Conservation (phyloP, 2,113 vertebrate genomes). For the Isurus oxyrinchus region DNA sequence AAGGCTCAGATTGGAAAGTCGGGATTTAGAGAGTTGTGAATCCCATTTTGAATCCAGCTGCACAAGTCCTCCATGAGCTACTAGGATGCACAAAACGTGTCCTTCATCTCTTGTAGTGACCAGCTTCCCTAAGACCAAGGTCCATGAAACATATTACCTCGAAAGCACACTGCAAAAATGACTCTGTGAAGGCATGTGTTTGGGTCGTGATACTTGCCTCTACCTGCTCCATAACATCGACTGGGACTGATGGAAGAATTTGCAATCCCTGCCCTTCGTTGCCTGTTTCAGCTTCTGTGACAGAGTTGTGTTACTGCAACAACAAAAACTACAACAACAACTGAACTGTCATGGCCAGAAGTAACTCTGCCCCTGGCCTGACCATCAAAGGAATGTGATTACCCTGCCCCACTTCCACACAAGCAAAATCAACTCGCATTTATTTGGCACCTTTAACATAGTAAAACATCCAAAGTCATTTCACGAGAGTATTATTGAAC, state of each 20-base stretch:
- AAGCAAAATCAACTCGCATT: not conserved
- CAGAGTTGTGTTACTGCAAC: not conserved
- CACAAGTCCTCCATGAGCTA: no score
- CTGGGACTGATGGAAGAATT: not conserved
- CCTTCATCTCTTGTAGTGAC: not conserved
- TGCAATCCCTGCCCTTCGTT: not conserved
- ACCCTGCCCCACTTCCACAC: not conserved
- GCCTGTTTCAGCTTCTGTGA: not conserved
- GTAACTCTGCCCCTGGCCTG: not conserved
- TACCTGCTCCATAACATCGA: not conserved
- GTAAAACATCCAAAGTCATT: not conserved
- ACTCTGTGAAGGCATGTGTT: not conserved
- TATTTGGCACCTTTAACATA: not conserved
- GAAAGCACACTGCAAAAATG: not conserved
- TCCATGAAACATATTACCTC: no score
- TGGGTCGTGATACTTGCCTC: not conserved
- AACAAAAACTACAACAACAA: not conserved
- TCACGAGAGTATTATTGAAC: not conserved
- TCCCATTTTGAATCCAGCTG: not conserved
- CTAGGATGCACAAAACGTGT: not conserved
- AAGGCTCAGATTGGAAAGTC: not conserved
- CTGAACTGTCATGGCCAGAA: not conserved
- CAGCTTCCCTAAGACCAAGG: not conserved
- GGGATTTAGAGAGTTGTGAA: not conserved
- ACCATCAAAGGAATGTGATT: not conserved